A percentile compares a stretch with the other conserved stretches of the same genome.
phyloP scores from a whole-genome alignment of 2,797 vertebrate species.

The Lophius americanus region DNA sequence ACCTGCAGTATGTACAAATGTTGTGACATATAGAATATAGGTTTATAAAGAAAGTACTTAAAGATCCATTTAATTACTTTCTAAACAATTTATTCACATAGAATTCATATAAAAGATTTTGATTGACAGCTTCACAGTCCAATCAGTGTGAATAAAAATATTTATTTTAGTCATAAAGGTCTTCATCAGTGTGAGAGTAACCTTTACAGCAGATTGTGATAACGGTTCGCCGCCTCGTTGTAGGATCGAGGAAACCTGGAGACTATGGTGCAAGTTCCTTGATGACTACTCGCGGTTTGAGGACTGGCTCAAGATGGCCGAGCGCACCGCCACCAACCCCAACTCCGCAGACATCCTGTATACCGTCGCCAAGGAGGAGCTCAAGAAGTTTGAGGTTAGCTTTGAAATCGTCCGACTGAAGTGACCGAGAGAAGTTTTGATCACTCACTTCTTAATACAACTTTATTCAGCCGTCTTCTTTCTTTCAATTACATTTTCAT shows the following conservation, averaged over 20 bases:
- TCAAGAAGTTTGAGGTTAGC: slow-evolving; percentile 93
- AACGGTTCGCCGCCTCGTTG: background rate
- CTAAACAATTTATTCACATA: background rate
- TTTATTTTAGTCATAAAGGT: background rate
- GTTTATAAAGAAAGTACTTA: no score
- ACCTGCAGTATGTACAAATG: no score
- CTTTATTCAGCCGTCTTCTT: no score
- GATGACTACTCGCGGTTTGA: slow-evolving; percentile 93
- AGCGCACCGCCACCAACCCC: slow-evolving; percentile 86
- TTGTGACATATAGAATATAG: no score
- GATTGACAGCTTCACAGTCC: background rate
- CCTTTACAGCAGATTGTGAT: background rate
- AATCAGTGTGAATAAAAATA: background rate
- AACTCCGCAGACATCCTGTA: slow-evolving; percentile 90
- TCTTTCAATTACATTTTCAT: no score
- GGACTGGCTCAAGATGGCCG: slow-evolving; percentile 90
- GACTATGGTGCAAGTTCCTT: slow-evolving; percentile 92
- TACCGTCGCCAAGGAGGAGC: slow-evolving; percentile 90
- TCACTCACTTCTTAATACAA: background rate
- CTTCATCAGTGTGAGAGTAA: background rate
- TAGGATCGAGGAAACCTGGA: slow-evolving; percentile 96
- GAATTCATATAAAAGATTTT: background rate
- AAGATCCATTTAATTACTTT: background rate
- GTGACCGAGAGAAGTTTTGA: background rate
- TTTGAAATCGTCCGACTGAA: background rate